phyloP scores from a whole-genome alignment of 2,888 invertebrate genomes.

The Cephus rjabovi region DNA sequence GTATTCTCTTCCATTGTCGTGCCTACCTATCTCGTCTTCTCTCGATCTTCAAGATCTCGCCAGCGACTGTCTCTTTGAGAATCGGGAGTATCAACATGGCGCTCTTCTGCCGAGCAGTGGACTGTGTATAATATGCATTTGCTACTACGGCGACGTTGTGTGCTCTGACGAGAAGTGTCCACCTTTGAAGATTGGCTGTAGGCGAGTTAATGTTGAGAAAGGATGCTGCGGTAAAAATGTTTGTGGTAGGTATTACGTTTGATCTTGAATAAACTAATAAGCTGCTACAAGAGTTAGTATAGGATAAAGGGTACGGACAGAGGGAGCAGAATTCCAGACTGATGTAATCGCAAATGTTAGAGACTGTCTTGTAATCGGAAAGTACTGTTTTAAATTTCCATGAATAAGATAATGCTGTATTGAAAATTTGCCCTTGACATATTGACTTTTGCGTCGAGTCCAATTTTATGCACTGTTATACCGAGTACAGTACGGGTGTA shows the following conservation, averaged over 20 bases:
- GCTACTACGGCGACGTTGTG: constrained; percentile 72
- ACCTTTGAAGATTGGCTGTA: constrained; percentile 67
- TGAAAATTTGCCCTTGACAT: not conserved
- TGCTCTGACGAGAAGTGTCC: constrained; percentile 72
- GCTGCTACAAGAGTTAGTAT: not conserved
- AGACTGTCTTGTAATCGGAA: not conserved
- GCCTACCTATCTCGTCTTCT: not conserved
- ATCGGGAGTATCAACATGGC: constrained; percentile 68
- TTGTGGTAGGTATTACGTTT: constrained; percentile 66
- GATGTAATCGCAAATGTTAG: not conserved
- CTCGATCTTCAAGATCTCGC: not conserved
- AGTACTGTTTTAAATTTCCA: not conserved
- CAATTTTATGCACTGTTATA: not conserved
- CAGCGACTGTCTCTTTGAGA: constrained; percentile 56
- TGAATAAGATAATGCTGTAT: not conserved
- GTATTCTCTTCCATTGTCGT: not conserved
- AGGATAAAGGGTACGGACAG: not conserved
- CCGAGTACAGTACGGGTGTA: not conserved
- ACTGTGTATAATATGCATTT: constrained; percentile 71
- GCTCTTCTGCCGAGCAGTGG: constrained; percentile 69
- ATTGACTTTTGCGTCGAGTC: not conserved
- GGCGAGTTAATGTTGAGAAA: constrained; percentile 57
- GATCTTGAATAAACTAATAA: not conserved
- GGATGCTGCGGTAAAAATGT: constrained; percentile 69
- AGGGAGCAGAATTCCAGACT: not conserved